These are phyloP conservation scores for Peromyscus aztecus DNA, from an alignment of 2,797 vertebrate genomes.

Conservation along the genomic window DNA sequence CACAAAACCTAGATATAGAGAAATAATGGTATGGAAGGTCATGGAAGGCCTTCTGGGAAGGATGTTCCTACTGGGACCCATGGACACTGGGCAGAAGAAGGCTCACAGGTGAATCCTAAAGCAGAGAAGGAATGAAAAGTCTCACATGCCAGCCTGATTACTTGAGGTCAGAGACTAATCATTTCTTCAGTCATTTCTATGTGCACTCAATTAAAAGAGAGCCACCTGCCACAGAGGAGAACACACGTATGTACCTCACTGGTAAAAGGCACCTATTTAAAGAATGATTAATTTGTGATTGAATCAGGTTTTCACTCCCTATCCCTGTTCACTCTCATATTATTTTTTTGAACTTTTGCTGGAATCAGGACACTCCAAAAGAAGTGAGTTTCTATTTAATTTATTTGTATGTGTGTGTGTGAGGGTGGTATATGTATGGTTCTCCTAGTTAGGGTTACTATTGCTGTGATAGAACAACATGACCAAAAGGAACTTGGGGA, in stretches of 20 bases:
- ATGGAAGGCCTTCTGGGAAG: background rate
- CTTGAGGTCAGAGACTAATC: background rate
- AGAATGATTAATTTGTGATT: background rate
- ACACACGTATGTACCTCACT: background rate
- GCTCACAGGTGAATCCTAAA: background rate
- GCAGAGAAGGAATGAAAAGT: background rate
- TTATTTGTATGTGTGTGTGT: background rate
- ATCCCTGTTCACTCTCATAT: background rate
- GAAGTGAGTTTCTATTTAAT: background rate
- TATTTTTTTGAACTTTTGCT: constrained; percentile 9
- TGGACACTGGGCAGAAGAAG: background rate
- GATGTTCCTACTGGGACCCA: background rate
- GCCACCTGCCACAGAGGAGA: background rate
- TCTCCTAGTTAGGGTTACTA: background rate
- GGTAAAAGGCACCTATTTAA: background rate
- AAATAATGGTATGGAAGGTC: background rate
- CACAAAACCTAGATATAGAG: fast-evolving
- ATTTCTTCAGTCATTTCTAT: background rate
- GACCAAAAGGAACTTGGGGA: background rate
- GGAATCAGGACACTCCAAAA: background rate
- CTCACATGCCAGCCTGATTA: background rate
- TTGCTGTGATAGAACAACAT: background rate
- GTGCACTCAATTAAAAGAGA: background rate
- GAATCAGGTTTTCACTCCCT: background rate
- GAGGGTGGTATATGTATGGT: no score